Conservation (phyloP, 2,888 invertebrate genomes). For the Diaprepes abbreviatus region DNA sequence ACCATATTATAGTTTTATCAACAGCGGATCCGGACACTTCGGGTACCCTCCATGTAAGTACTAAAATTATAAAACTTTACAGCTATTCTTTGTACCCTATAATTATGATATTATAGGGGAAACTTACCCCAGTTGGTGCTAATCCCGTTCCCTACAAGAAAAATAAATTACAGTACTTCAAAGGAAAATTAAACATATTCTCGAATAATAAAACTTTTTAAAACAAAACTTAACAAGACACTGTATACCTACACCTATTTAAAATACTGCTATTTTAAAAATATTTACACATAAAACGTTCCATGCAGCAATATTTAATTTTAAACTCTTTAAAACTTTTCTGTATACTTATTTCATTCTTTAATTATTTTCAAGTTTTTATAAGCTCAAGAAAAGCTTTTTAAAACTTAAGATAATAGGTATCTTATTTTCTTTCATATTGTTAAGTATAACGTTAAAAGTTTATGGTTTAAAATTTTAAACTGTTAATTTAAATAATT, state of each 20-base stretch:
- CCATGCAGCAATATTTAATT: constrained; percentile 43
- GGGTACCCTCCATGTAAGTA: too few species aligned
- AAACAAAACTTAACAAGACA: constrained; percentile 30
- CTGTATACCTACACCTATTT: constrained; percentile 35
- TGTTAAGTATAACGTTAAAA: constrained; percentile 29
- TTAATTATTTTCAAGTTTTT: constrained; percentile 44
- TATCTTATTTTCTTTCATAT: constrained; percentile 33
- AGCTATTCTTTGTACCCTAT: not conserved
- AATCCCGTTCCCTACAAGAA: constrained; percentile 40
- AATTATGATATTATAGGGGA: not conserved
- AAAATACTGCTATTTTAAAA: constrained; percentile 36
- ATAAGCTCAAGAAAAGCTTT: constrained; percentile 41
- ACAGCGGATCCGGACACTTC: too few species aligned
- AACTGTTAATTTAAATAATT: constrained; percentile 13
- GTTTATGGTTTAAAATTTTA: constrained; percentile 30
- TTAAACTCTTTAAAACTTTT: constrained; percentile 43
- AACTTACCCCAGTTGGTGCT: constrained; percentile 41
- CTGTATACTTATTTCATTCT: constrained; percentile 44
- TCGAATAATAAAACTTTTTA: constrained; percentile 19
- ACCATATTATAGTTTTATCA: too few species aligned
- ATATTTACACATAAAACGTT: constrained; percentile 45
- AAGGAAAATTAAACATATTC: not conserved
- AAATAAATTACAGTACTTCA: constrained; percentile 27
- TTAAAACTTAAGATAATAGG: constrained; percentile 42
- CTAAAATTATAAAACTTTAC: not conserved